Evolutionary conservation across 2,797 vertebrate genomes (phyloP).

Genomic region (Zalophus californianus): DNA sequence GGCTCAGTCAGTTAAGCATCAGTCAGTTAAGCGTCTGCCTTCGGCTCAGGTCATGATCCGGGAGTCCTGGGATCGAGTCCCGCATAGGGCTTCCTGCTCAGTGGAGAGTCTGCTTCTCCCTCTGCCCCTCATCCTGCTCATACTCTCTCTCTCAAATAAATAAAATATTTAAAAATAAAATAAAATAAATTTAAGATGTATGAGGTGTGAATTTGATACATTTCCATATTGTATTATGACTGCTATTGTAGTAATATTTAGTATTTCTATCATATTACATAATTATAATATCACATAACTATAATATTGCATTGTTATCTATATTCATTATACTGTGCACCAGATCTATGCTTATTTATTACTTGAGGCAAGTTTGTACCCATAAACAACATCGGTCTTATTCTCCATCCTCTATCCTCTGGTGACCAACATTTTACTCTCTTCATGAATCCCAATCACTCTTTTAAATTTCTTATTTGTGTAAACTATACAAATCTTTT

Average conservation of each 20-base stretch:
- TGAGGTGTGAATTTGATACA: neutral
- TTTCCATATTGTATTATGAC: neutral
- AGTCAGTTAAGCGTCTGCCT: too few species aligned
- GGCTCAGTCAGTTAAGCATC: neutral
- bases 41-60: too few species aligned
- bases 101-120: too few species aligned
- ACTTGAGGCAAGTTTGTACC: neutral
- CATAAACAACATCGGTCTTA: neutral
- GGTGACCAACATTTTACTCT: neutral
- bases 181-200: neutral
- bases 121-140: too few species aligned
- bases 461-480: conserved; percentile 2
- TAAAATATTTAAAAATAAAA: neutral
- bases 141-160: neutral
- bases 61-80: too few species aligned
- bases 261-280: neutral
- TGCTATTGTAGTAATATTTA: neutral
- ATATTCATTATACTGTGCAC: neutral
- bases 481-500: neutral
- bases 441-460: neutral
- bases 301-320: neutral
- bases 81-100: too few species aligned
- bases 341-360: neutral
- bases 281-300: neutral
- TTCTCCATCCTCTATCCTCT: neutral